Conservation (phyloP, 2,113 vertebrate species). For the Merops nubicus region DNA sequence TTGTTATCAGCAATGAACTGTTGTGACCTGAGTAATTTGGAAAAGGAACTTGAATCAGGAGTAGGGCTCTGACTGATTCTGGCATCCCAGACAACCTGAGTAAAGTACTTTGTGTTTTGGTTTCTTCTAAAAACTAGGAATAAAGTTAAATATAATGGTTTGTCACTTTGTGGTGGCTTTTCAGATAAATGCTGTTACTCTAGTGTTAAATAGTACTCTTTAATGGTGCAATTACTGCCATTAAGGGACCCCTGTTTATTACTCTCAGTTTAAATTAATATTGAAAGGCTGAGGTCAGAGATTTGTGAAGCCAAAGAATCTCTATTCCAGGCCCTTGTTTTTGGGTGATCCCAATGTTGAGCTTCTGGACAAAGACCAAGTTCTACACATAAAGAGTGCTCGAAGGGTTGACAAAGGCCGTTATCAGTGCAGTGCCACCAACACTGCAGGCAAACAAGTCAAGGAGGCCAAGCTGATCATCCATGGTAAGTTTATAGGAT, state of each 20-base stretch:
- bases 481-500: conserved; percentile 79
- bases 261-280: background rate
- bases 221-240: background rate
- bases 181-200: background rate
- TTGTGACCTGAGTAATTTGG: background rate
- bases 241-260: background rate
- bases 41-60: background rate
- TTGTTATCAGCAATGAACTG: background rate
- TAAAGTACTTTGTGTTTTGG: background rate
- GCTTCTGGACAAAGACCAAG: conserved; percentile 83
- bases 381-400: conserved; percentile 83
- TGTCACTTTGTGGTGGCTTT: background rate
- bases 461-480: conserved; percentile 87
- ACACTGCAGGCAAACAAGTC: conserved; percentile 87
- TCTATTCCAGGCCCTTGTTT: conserved; percentile 83
- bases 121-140: background rate
- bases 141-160: background rate
- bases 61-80: background rate
- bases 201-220: background rate
- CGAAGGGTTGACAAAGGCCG: conserved; percentile 89
- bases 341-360: conserved; percentile 87
- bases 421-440: conserved; percentile 89
- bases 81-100: background rate
- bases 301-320: background rate
- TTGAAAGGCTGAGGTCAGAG: background rate